Evolutionary conservation across 2,888 invertebrate species (phyloP), one percentile per base, ranked within the genome.

Genomic region (Melinaea marsaeus): DNA sequence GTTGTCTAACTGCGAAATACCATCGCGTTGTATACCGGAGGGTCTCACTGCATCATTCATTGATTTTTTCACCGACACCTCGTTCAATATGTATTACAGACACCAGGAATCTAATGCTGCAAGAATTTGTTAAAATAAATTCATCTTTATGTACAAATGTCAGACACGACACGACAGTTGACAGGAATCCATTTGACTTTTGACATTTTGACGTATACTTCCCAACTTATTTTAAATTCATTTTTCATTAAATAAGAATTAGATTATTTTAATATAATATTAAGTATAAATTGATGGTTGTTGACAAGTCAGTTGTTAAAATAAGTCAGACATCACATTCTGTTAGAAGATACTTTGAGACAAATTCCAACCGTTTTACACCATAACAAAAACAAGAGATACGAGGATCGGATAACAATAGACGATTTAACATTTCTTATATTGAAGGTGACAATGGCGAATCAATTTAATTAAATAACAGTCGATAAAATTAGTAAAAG

Each of bases 31-130:
- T 88, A 84, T 84, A 73, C 77, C 71, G 83, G 86, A 75, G 77
- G 85, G 85, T 86, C 86, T 82, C 88, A 79, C 88, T 90, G 88
- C 85, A 90, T 90, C 85, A 90, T 90, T 90, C 88, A 90, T 86
- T 76, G 62, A 79, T 81, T 90, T 90, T 90, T 90, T 90, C 80
- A 79, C 74, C 75, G 79, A 87, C 90, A 89, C 88, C 88, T 86
- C 84, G 82, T 83, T 88, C 84, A 86, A 86, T 89, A 87, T 89
- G 86, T 87, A 89, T 87, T 51, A 51, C 51, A 51, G 85, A 79
- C 82, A 56, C 58, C 9, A 62, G 34, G 58, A 61, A 64, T 59
- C 61, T 47, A 51, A 51, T 51, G 51, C 51, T 32, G 32, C 32
- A 9, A 42, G 54, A 42, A 61, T 61, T 54, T 56, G 56, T 35